Conservation (phyloP, 2,797 vertebrate species). For the Manis crassicaudata region DNA sequence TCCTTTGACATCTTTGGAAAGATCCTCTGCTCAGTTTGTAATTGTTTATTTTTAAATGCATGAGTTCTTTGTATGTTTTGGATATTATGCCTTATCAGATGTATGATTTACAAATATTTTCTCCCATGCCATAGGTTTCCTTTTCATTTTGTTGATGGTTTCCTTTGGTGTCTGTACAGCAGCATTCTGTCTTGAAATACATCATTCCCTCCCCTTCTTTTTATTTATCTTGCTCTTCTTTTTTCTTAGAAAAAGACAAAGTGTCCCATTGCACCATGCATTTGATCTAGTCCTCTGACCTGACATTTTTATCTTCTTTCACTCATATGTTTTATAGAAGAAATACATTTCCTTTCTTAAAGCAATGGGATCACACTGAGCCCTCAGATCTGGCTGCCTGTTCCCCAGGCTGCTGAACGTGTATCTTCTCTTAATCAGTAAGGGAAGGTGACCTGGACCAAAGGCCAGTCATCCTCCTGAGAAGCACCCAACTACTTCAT, state of each 20-base stretch:
- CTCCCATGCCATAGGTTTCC: neutral
- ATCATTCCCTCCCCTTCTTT: neutral
- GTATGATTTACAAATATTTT: neutral
- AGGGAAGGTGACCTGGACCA: neutral
- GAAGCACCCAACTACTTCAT: neutral
- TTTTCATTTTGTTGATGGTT: neutral
- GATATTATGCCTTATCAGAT: neutral
- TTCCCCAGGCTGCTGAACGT: neutral
- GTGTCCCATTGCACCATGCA: neutral
- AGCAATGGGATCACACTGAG: neutral
- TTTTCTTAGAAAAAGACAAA: neutral
- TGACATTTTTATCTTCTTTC: neutral
- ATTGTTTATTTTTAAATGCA: neutral
- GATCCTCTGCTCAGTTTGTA: neutral
- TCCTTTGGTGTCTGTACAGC: neutral
- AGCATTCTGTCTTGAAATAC: neutral
- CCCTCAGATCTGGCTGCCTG: neutral
- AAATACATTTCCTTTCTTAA: slow-evolving; percentile 48
- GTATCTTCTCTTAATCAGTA: slow-evolving; percentile 1
- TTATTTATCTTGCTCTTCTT: neutral
- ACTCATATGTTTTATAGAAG: neutral
- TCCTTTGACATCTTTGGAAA: neutral
- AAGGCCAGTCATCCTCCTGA: neutral
- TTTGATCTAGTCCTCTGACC: neutral
- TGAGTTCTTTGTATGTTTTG: neutral